Conservation (phyloP, 2,113 vertebrate genomes). For the Pomatorhinus ruficollis region DNA sequence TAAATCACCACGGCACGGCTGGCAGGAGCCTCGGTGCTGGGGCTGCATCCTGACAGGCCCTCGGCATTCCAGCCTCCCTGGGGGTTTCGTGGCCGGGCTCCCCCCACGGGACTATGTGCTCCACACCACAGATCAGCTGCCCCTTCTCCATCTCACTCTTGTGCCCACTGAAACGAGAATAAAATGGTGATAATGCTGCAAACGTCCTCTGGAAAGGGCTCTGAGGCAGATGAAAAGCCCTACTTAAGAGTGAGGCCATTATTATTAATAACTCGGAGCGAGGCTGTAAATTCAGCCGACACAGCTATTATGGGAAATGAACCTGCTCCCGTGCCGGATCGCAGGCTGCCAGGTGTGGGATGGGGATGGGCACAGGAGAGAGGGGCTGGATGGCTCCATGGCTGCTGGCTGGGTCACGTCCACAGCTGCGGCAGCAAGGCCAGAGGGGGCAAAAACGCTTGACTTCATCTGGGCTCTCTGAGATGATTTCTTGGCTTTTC, state of each 20-base stretch:
- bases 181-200: slow-evolving; percentile 31
- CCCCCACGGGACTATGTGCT: fast-evolving
- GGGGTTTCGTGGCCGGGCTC: fast-evolving
- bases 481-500: neutral
- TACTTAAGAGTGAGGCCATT: slow-evolving; percentile 40
- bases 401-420: neutral
- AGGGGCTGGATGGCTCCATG: fast-evolving
- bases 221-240: slow-evolving; percentile 54
- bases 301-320: slow-evolving; percentile 6
- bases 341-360: neutral
- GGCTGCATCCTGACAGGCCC: neutral
- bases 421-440: fast-evolving
- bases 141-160: neutral
- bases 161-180: neutral
- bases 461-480: neutral
- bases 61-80: fast-evolving
- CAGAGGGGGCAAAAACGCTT: fast-evolving
- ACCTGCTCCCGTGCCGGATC: neutral
- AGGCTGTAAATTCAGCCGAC: slow-evolving; percentile 51
- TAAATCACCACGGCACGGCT: neutral
- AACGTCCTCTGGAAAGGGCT: slow-evolving; percentile 49
- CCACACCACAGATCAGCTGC: fast-evolving
- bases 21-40: fast-evolving
- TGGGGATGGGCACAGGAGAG: neutral
- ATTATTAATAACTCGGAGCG: slow-evolving; percentile 44